Conservation (phyloP, 2,113 vertebrate species). For the Scomber colias region DNA sequence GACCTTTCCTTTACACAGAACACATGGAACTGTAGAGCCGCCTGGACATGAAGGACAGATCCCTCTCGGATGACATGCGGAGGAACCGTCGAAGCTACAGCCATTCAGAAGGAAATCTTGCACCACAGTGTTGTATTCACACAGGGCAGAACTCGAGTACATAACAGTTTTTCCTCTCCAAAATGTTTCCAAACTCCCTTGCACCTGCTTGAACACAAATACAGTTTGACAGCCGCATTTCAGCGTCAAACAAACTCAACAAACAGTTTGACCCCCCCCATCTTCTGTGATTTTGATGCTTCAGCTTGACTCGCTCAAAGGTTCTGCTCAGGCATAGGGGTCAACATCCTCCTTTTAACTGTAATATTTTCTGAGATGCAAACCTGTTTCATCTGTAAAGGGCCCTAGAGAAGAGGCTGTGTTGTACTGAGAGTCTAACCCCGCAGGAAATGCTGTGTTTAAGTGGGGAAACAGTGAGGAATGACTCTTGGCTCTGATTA, state of each 20-base stretch:
- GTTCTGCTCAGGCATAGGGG: constrained; percentile 30
- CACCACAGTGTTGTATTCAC: constrained; percentile 15
- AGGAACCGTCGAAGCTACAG: background rate
- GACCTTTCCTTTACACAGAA: constrained; percentile 58
- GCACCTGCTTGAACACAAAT: constrained; percentile 12
- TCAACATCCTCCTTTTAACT: constrained; percentile 56
- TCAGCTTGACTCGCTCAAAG: constrained; percentile 39
- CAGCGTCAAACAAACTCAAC: constrained; percentile 26
- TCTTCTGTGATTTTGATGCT: constrained; percentile 28
- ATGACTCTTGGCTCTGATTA: constrained; percentile 39
- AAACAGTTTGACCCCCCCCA: constrained; percentile 33
- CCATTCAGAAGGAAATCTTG: constrained; percentile 23
- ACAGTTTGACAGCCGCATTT: constrained; percentile 1
- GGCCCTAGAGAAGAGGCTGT: constrained; percentile 63
- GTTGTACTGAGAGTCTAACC: constrained; percentile 58
- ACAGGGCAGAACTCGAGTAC: constrained; percentile 18
- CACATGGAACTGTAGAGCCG: constrained; percentile 34
- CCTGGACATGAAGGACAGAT: constrained; percentile 31
- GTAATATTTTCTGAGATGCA: constrained; percentile 63
- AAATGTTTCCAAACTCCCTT: constrained; percentile 30
- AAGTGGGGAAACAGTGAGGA: constrained; percentile 52
- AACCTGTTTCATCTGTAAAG: constrained; percentile 53
- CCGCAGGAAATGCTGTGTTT: constrained; percentile 54
- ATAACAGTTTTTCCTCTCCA: constrained; percentile 15
- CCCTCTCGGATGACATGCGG: constrained; percentile 30